These are phyloP conservation scores for Drosophila pachea DNA, from an alignment of 1,140 invertebrate genomes.

Conservation along the genomic window DNA sequence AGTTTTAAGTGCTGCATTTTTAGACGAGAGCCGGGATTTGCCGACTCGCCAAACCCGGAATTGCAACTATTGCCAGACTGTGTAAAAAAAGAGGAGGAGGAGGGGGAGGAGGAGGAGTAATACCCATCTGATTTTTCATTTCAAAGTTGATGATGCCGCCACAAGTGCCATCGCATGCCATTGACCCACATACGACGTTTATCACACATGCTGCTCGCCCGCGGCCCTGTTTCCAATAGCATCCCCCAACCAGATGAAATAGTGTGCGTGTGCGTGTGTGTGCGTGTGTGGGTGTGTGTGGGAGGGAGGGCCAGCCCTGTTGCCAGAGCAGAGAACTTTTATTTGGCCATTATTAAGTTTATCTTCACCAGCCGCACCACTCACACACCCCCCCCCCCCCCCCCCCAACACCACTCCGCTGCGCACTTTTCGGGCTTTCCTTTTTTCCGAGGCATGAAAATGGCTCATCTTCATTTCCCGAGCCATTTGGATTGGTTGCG, in stretches of 20 bases:
- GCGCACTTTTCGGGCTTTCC: constrained; percentile 7
- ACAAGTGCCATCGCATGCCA: constrained; percentile 37
- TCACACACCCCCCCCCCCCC: no score
- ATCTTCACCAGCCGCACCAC: constrained; percentile 12
- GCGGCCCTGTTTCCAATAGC: constrained; percentile 18
- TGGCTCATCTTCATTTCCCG: constrained; percentile 21
- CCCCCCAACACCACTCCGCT: no score
- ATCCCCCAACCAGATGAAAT: neutral
- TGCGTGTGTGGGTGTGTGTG: no score
- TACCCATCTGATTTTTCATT: neutral
- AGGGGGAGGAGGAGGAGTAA: neutral
- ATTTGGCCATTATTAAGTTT: constrained; percentile 56
- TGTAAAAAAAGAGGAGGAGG: neutral
- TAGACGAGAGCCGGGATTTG: constrained; percentile 35
- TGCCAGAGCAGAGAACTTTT: constrained; percentile 55
- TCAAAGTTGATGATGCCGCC: constrained; percentile 23
- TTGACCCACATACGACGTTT: constrained; percentile 65
- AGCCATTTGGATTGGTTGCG: constrained; percentile 34
- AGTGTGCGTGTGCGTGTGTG: no score
- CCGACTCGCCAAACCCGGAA: constrained; percentile 52
- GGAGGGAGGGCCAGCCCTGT: constrained; percentile 10
- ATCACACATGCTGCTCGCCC: constrained; percentile 49
- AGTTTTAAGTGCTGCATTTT: constrained; percentile 62
- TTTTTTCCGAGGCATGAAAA: constrained; percentile 1
- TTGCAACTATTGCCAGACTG: constrained; percentile 32